Percentiles rank a stretch among this genome's conserved stretches.
phyloP scores from a whole-genome alignment of 2,113 vertebrate species.

The Leptobrachium ailaonicum region DNA sequence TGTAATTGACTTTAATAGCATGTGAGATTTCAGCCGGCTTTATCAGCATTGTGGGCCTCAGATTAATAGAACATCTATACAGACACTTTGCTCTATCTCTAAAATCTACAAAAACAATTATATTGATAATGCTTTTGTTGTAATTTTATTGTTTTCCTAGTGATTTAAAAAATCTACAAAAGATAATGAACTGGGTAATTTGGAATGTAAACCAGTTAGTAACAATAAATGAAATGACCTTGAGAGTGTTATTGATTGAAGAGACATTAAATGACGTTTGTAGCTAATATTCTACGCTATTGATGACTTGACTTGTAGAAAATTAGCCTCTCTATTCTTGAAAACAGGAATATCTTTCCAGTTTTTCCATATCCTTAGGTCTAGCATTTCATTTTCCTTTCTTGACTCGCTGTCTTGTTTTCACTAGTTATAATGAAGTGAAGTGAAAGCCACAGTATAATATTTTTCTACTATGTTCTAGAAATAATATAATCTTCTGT shows the following conservation, averaged over 20 bases:
- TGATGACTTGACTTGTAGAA: neutral
- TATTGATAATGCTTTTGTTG: constrained; percentile 34
- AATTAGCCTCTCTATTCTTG: neutral
- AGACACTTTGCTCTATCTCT: constrained; percentile 25
- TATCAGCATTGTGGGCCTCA: constrained; percentile 3
- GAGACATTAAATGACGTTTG: constrained; percentile 29
- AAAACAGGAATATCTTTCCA: too few relatives aligned
- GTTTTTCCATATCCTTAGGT: too few relatives aligned
- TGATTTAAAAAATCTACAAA: constrained; percentile 36
- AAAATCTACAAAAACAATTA: constrained; percentile 32
- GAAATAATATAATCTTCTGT: too few relatives aligned
- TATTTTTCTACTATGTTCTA: too few relatives aligned
- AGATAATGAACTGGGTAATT: constrained; percentile 38
- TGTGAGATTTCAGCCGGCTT: neutral
- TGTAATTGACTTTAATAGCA: constrained; percentile 6
- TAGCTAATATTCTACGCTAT: constrained; percentile 27
- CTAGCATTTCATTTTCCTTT: too few relatives aligned
- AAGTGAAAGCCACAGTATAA: too few relatives aligned
- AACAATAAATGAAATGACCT: constrained; percentile 44
- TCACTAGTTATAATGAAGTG: too few relatives aligned
- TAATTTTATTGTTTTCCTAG: constrained; percentile 37
- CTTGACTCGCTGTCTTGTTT: too few relatives aligned
- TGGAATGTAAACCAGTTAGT: constrained; percentile 19
- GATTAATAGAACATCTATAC: constrained; percentile 1
- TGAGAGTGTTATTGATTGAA: constrained; percentile 40